phyloP scores from a whole-genome alignment of 2,797 vertebrate species.

The Gallirallus australis region DNA sequence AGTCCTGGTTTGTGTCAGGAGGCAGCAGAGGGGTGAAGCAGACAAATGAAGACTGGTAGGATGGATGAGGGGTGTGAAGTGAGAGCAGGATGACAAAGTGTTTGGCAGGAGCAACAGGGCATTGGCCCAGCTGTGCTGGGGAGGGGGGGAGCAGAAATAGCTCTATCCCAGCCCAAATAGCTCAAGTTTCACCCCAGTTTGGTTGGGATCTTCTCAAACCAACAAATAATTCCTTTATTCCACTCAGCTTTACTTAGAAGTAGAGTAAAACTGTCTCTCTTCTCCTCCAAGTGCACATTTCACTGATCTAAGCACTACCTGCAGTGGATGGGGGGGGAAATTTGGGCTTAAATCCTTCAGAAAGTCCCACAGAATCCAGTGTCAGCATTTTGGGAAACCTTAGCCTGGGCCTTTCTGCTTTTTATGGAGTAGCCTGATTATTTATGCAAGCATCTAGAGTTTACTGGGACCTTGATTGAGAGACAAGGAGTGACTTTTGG shows the following conservation, averaged over 20 bases:
- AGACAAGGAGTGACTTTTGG: conserved; percentile 11
- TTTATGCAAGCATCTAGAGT: neutral
- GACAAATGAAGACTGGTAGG: neutral
- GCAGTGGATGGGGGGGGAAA: neutral
- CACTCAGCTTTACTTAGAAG: neutral
- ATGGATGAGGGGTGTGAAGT: neutral
- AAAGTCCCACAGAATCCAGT: neutral
- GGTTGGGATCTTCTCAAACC: neutral
- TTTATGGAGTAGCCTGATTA: neutral
- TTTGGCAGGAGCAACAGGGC: neutral
- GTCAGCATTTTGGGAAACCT: neutral
- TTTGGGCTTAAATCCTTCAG: neutral
- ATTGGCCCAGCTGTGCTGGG: neutral
- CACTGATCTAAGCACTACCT: neutral
- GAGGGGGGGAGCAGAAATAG: neutral
- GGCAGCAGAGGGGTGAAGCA: neutral
- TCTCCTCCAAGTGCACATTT: neutral
- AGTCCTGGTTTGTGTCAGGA: neutral
- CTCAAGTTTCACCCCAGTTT: neutral
- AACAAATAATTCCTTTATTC: neutral
- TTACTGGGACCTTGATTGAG: conserved; percentile 24
- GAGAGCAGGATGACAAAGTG: conserved; percentile 8
- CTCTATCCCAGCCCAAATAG: neutral
- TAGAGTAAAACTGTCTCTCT: neutral
- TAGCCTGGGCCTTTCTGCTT: neutral